phyloP scores from a whole-genome alignment of 1,140 invertebrate species.

The Drosophila nebulosa region DNA sequence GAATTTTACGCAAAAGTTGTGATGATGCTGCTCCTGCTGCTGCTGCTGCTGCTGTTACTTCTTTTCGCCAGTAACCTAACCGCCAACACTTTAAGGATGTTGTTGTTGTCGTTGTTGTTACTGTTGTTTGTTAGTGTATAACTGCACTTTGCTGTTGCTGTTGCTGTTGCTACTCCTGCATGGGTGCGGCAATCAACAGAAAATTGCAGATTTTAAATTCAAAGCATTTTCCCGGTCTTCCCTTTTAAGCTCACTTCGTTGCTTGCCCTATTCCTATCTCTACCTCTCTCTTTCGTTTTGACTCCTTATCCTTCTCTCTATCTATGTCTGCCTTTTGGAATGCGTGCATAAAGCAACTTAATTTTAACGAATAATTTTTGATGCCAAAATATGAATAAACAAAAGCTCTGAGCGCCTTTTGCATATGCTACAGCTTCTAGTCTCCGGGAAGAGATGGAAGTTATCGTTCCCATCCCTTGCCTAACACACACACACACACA shows the following conservation, averaged over 20 bases:
- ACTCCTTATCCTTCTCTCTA: not conserved
- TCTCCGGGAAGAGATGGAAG: not conserved
- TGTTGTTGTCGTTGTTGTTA: conserved; percentile 50
- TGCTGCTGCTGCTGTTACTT: conserved; percentile 27
- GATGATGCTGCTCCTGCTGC: conserved; percentile 53
- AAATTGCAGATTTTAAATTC: conserved; percentile 80
- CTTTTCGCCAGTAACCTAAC: conserved; percentile 43
- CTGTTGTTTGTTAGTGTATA: conserved; percentile 52
- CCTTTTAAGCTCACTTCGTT: conserved; percentile 53
- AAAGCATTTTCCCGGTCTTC: conserved; percentile 67
- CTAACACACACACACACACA: conserved; percentile 24
- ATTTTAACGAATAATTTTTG: conserved; percentile 72
- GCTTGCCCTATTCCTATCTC: not conserved
- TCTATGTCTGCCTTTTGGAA: conserved; percentile 9
- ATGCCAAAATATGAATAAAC: conserved; percentile 78
- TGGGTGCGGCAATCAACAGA: conserved; percentile 77
- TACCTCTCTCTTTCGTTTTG: not conserved
- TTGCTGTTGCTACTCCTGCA: conserved; percentile 12
- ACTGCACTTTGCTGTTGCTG: conserved; percentile 44
- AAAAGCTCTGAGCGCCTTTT: conserved; percentile 44
- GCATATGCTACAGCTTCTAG: conserved; percentile 41
- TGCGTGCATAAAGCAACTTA: conserved; percentile 64
- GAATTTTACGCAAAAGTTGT: conserved; percentile 79
- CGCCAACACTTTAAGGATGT: conserved; percentile 65
- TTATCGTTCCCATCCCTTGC: not conserved